phyloP scores from a whole-genome alignment of 1,140 invertebrate genomes.

The Drosophila ohnishii region DNA sequence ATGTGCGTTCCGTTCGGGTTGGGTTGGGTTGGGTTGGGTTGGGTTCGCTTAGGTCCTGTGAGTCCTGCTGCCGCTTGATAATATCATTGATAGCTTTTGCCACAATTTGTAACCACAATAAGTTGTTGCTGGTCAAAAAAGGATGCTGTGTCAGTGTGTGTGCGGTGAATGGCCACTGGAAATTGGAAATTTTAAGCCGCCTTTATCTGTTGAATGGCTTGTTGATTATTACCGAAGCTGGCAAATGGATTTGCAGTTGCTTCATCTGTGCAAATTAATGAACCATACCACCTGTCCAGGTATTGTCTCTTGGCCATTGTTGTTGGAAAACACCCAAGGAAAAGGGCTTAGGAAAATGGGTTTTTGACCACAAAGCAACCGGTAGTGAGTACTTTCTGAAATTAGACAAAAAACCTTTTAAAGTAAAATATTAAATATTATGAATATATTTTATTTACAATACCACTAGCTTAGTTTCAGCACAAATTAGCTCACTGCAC shows the following conservation, averaged over 20 bases:
- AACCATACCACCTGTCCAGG: constrained; percentile 15
- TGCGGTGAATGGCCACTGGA: constrained; percentile 43
- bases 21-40: neutral
- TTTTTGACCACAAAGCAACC: neutral
- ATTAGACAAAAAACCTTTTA: constrained; percentile 8
- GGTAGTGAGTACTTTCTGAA: neutral
- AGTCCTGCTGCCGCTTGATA: constrained; percentile 45
- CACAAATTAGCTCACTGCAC: neutral
- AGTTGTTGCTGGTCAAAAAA: constrained; percentile 67
- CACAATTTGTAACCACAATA: constrained; percentile 78
- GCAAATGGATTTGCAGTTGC: constrained; percentile 33
- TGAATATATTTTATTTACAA: too few relatives aligned
- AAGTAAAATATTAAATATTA: too few relatives aligned
- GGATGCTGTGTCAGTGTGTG: neutral
- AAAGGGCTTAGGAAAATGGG: neutral
- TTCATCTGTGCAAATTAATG: constrained; percentile 43
- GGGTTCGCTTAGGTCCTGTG: constrained; percentile 16
- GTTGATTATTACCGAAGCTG: constrained; percentile 62
- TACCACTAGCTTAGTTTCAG: neutral
- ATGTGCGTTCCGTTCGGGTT: constrained; percentile 43
- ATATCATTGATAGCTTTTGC: constrained; percentile 80
- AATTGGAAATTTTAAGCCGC: constrained; percentile 61
- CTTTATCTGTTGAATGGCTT: constrained; percentile 56
- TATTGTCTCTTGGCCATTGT: constrained; percentile 4
- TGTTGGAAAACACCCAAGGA: neutral